Evolutionary conservation across 2,113 vertebrate species (phyloP).

Genomic region (Mandrillus leucophaeus): DNA sequence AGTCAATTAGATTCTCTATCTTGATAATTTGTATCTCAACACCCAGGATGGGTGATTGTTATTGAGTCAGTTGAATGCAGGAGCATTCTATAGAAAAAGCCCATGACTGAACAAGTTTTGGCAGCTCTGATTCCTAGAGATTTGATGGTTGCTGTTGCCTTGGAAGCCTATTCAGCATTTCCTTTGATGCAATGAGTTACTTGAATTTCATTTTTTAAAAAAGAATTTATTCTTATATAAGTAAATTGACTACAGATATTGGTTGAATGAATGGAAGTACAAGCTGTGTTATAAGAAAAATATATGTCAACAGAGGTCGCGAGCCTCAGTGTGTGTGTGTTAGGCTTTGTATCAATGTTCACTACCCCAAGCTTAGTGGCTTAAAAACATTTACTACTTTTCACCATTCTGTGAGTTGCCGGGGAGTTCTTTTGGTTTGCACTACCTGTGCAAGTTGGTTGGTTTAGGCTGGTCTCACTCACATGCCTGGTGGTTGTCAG

Average conservation of each 20-base stretch:
- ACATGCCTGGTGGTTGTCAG: neutral
- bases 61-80: neutral
- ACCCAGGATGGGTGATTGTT: neutral
- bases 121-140: neutral
- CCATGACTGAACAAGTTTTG: neutral
- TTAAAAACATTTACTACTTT: neutral
- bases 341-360: neutral
- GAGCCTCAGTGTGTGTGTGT: neutral
- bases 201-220: neutral
- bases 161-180: neutral
- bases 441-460: neutral
- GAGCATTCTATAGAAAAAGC: neutral
- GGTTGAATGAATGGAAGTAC: neutral
- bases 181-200: neutral
- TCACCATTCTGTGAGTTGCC: neutral
- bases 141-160: neutral
- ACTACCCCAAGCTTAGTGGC: neutral
- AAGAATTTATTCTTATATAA: neutral
- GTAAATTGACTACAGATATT: neutral
- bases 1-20: neutral
- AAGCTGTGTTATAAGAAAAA: neutral
- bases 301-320: neutral
- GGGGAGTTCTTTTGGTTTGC: neutral
- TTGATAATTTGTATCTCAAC: neutral
- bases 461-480: neutral